Base-by-base conservation (phyloP, 2,888 invertebrate genomes). In the Linnaemya vulpina region DNA sequence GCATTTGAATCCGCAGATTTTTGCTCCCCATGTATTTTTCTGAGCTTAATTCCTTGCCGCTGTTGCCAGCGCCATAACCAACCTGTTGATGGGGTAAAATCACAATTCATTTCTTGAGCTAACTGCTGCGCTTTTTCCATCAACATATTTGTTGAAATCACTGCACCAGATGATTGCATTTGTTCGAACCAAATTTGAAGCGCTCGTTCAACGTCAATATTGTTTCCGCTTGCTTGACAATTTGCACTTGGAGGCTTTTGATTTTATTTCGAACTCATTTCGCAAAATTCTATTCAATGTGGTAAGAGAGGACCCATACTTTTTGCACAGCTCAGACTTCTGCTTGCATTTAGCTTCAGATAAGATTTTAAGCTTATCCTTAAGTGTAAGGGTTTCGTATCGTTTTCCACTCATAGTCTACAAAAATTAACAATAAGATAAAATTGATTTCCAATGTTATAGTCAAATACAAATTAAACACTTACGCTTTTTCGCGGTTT, bases 201-300 rank as follows among this genome's bases (percentile, higher is more conserved):
- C 71, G 79, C 63, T 71, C 71, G 71, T n/a, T n/a, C n/a, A n/a
- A n/a, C n/a, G n/a, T 71, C 73, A 65, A 73, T 73, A 80, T 79
- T 79, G 71, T 79, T 71, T 79, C 65, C 73, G 79, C 71, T 79
- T 71, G 63, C 78, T 70, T 71, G 78, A 78, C 78, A 78, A 78
- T 70, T 78, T 70, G 40, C 71, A 78, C 78, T 78, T 78, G 78
- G 71, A 79, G 62, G 63, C 71, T 79, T 63, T 79, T 63, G 53
- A 79, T 71, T 79, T 53, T 71, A 71, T 79, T 79, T 71, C 67
- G 25, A 67, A 67, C 43, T 46, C 46, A 60, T 46, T 77, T 60
- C 68, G 70, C 68, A 77, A 68, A 77, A 77, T 77, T 77, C 77
- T 68, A 60, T 77, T 77, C 38, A 77, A 68, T 77, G 77, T 77